These are phyloP conservation scores for Pristionchus arcanus DNA, from an alignment of 2,888 invertebrate genomes.

Conservation along the genomic window DNA sequence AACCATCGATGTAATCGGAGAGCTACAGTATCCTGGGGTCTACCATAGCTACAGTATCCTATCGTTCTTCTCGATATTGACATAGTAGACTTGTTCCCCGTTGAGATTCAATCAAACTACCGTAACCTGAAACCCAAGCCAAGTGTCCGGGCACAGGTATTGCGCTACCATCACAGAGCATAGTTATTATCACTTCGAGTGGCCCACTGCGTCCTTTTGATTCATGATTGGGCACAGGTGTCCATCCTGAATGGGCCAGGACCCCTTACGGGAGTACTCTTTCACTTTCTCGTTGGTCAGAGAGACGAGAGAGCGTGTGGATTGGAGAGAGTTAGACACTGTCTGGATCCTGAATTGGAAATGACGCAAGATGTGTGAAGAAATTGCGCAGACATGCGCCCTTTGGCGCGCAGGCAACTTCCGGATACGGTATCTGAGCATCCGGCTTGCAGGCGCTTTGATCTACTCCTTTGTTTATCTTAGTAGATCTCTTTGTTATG, in stretches of 20 bases:
- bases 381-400: neutral
- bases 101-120: neutral
- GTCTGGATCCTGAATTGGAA: neutral
- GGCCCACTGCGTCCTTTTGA: neutral
- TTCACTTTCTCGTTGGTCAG: neutral
- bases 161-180: neutral
- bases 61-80: too few relatives aligned
- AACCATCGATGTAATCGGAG: constrained; percentile 18
- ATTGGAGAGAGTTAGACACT: neutral
- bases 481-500: too few relatives aligned
- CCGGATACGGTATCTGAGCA: constrained; percentile 1
- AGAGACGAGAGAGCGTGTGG: neutral
- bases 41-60: neutral
- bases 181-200: constrained; percentile 37
- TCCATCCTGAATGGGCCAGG: neutral
- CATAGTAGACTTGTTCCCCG: too few relatives aligned
- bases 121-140: neutral
- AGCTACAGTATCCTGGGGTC: neutral
- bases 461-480: neutral
- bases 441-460: neutral
- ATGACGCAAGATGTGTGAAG: constrained; percentile 40
- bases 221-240: neutral
- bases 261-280: neutral
- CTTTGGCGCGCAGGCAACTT: constrained; percentile 17
- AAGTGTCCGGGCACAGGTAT: neutral